phyloP scores from a whole-genome alignment of 2,113 vertebrate species.

The Myrmecophaga tridactyla region DNA sequence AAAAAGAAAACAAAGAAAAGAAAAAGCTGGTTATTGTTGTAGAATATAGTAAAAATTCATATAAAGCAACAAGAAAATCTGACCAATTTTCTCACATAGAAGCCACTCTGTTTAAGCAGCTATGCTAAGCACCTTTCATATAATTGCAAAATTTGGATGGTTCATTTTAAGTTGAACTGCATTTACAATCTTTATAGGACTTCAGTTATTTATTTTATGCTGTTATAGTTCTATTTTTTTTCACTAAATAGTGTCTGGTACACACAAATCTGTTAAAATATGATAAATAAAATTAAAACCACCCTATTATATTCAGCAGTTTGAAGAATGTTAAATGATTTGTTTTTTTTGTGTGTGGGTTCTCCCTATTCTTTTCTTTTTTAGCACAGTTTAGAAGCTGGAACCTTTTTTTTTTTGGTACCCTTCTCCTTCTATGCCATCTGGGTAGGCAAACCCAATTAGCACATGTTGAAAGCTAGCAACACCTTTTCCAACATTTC shows the following conservation, averaged over 20 bases:
- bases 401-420: slow-evolving; percentile 44
- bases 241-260: background rate
- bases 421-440: slow-evolving; percentile 68
- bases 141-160: slow-evolving; percentile 57
- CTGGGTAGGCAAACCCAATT: slow-evolving; percentile 83
- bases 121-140: slow-evolving; percentile 33
- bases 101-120: slow-evolving; percentile 16
- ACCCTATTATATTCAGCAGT: background rate
- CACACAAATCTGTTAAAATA: background rate
- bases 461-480: slow-evolving; percentile 84
- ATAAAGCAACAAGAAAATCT: background rate
- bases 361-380: slow-evolving; percentile 47
- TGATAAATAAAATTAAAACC: slow-evolving; percentile 18
- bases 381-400: slow-evolving; percentile 52
- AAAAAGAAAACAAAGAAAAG: background rate
- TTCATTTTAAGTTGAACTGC: slow-evolving; percentile 58
- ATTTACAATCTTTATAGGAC: background rate
- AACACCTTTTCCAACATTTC: slow-evolving; percentile 78
- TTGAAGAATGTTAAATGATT: slow-evolving; percentile 36
- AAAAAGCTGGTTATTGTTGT: slow-evolving; percentile 1
- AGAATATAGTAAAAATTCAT: background rate
- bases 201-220: slow-evolving; percentile 24
- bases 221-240: background rate
- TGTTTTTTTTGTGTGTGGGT: background rate
- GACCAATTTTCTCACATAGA: slow-evolving; percentile 34